Conservation (phyloP, 2,888 invertebrate species). For the Apoda limacodes region DNA sequence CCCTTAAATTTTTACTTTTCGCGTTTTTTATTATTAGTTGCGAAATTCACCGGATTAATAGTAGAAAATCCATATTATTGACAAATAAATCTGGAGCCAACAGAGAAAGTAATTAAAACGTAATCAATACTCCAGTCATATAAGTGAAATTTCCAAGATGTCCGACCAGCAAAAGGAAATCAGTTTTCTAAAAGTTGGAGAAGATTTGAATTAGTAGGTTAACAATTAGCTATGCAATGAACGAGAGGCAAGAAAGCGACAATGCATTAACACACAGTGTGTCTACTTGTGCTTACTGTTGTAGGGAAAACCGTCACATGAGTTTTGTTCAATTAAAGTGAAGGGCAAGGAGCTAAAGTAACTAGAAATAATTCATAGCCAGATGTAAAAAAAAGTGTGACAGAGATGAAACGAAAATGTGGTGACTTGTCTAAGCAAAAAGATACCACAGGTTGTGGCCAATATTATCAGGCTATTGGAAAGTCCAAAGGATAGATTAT, state of each 20-base stretch:
- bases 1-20: too few species aligned
- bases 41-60: slow-evolving; percentile 11
- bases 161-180: slow-evolving; percentile 28
- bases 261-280: slow-evolving; percentile 52
- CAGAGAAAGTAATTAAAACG: too few species aligned
- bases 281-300: too few species aligned
- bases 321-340: slow-evolving; percentile 56
- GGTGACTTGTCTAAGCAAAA: too few species aligned
- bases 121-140: slow-evolving; percentile 37
- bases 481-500: too few species aligned
- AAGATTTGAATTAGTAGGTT: slow-evolving; percentile 59
- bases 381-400: too few species aligned
- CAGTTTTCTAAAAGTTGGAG: slow-evolving; percentile 41
- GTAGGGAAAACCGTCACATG: slow-evolving; percentile 60
- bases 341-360: too few species aligned
- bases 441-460: too few species aligned
- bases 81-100: too few species aligned
- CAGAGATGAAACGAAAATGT: too few species aligned
- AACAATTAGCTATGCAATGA: slow-evolving; percentile 58
- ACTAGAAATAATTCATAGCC: too few species aligned
- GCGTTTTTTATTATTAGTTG: slow-evolving; percentile 17
- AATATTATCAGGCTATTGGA: too few species aligned
- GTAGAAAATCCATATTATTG: slow-evolving; percentile 16
- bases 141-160: slow-evolving; percentile 30
- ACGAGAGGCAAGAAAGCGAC: slow-evolving; percentile 56